phyloP scores from a whole-genome alignment of 2,113 vertebrate genomes.

The Corythoichthys intestinalis region DNA sequence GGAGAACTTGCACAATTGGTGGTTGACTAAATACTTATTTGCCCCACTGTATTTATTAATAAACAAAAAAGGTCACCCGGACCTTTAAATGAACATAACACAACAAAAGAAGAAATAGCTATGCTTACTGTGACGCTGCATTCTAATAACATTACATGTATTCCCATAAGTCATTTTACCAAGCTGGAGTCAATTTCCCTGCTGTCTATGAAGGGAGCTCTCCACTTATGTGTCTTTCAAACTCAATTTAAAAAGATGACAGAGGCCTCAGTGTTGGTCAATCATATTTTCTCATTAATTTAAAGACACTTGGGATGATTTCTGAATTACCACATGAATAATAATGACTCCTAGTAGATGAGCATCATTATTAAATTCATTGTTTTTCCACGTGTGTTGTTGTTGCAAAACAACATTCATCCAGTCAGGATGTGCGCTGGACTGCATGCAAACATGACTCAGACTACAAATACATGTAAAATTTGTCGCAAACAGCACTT shows the following conservation, averaged over 20 bases:
- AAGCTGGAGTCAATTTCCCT: constrained; percentile 62
- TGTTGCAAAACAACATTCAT: constrained; percentile 56
- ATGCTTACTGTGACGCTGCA: neutral
- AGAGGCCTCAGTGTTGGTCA: constrained; percentile 49
- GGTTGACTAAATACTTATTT: too few relatives aligned
- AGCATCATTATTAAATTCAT: constrained; percentile 57
- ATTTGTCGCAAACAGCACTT: constrained; percentile 20
- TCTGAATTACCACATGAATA: constrained; percentile 70
- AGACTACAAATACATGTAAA: constrained; percentile 3
- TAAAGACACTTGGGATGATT: constrained; percentile 58
- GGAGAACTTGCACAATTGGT: too few relatives aligned
- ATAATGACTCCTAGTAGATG: constrained; percentile 55
- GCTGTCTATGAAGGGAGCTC: constrained; percentile 31
- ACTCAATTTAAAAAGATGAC: constrained; percentile 67
- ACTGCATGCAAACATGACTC: constrained; percentile 3
- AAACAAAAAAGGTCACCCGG: neutral
- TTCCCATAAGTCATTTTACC: constrained; percentile 19
- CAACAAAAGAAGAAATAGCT: neutral
- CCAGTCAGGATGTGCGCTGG: constrained; percentile 36
- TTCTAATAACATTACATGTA: neutral
- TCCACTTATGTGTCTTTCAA: constrained; percentile 52
- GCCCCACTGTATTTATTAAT: neutral
- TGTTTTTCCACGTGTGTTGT: constrained; percentile 46
- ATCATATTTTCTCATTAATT: constrained; percentile 73
- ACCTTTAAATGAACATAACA: neutral